Conservation (phyloP, 2,113 vertebrate species). For the Serinus canaria region DNA sequence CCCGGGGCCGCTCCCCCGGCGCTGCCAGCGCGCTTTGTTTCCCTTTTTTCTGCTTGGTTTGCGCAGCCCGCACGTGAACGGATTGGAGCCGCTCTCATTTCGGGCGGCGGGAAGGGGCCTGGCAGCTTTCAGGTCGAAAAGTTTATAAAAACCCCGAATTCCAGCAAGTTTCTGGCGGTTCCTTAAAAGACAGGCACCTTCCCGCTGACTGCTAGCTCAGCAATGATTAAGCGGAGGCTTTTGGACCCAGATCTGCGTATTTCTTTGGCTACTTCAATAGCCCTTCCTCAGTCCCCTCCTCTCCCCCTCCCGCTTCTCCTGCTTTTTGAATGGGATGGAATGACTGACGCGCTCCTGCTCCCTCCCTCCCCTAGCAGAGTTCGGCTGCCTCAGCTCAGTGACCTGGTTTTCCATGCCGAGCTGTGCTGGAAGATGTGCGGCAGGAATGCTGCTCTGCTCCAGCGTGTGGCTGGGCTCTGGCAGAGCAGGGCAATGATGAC, state of each 20-base stretch:
- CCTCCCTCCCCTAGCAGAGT: background rate
- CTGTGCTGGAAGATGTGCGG: background rate
- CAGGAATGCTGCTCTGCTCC: background rate
- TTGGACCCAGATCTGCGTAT: background rate
- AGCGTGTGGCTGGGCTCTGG: background rate
- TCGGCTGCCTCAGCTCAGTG: background rate
- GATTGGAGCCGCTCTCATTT: background rate
- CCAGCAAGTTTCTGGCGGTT: background rate
- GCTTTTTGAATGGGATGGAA: background rate
- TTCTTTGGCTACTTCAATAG: background rate
- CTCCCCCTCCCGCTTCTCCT: background rate
- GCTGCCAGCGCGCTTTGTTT: slow-evolving; percentile 4
- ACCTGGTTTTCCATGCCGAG: background rate
- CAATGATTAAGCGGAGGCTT: background rate
- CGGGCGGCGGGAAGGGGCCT: background rate
- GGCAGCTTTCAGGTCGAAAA: background rate
- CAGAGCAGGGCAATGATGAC: background rate
- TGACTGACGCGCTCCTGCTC: background rate
- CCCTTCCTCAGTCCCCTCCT: background rate
- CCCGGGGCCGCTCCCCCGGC: background rate
- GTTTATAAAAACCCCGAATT: background rate
- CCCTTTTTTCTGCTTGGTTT: slow-evolving; percentile 46
- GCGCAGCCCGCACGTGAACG: background rate
- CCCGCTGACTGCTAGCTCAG: background rate
- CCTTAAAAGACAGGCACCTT: background rate